Evolutionary conservation across 2,797 vertebrate species (phyloP).

Genomic region (Podarcis siculus): DNA sequence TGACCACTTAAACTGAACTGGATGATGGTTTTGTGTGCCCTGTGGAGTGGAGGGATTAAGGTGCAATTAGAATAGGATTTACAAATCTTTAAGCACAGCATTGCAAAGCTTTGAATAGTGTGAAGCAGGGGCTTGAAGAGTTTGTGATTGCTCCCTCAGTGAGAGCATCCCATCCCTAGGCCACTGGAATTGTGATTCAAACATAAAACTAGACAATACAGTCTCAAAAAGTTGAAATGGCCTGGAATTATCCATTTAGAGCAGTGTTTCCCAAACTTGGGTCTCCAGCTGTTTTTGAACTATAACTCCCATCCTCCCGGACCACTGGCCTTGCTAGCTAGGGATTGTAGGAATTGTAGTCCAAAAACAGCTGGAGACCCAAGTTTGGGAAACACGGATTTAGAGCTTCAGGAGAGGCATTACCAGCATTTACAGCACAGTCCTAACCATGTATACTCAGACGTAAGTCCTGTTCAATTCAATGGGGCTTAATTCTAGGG

Average conservation of each 20-base stretch:
- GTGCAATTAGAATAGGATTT: slow-evolving; percentile 14
- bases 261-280: too few species aligned
- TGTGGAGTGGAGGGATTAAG: neutral
- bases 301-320: too few species aligned
- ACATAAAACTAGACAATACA: neutral
- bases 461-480: too few species aligned
- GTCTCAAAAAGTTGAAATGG: neutral
- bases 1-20: neutral
- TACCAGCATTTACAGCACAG: neutral
- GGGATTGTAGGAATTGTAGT: too few species aligned
- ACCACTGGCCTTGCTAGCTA: too few species aligned
- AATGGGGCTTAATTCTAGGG: too few species aligned
- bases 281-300: too few species aligned
- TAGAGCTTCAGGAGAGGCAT: neutral
- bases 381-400: neutral
- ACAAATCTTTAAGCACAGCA: neutral
- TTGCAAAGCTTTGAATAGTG: neutral
- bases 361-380: neutral
- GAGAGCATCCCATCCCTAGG: neutral
- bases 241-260: neutral
- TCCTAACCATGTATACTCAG: too few species aligned
- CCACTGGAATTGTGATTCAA: neutral
- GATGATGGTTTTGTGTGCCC: neutral
- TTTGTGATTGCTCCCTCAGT: neutral
- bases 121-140: neutral